Percentiles rank a stretch among this genome's conserved stretches.
phyloP scores from a whole-genome alignment of 2,888 invertebrate genomes.

The Chorisops tibialis region DNA sequence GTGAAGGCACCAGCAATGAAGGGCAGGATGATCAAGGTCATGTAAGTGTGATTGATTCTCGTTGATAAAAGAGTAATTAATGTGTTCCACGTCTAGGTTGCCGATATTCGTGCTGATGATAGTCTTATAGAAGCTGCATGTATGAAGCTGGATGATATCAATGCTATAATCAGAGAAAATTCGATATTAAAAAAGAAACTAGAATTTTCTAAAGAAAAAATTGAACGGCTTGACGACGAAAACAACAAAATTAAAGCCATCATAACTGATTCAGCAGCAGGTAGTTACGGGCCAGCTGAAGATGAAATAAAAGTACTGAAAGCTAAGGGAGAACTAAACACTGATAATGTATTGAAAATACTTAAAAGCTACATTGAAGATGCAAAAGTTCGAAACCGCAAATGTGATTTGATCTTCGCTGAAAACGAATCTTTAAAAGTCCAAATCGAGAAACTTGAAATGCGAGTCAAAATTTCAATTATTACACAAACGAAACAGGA shows the following conservation, averaged over 20 bases:
- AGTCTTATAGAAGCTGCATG: constrained; percentile 19
- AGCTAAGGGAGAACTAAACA: constrained; percentile 11
- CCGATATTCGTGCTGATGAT: not conserved
- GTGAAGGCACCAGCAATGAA: not conserved
- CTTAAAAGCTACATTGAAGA: constrained; percentile 16
- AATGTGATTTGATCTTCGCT: constrained; percentile 39
- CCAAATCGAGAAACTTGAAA: constrained; percentile 9
- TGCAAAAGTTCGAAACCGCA: not conserved
- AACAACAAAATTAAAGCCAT: constrained; percentile 26
- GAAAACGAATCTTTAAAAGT: constrained; percentile 37
- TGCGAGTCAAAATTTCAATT: not conserved
- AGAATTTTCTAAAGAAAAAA: constrained; percentile 17
- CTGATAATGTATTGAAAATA: constrained; percentile 1
- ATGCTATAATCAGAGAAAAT: constrained; percentile 22
- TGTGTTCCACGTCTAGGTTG: too few species aligned
- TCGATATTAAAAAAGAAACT: constrained; percentile 7
- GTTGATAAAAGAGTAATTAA: too few species aligned
- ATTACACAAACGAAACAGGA: not conserved
- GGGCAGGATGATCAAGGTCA: not conserved
- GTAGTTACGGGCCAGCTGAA: not conserved
- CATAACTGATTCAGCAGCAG: not conserved
- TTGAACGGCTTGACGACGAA: constrained; percentile 1
- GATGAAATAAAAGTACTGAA: constrained; percentile 11
- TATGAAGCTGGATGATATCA: constrained; percentile 19
- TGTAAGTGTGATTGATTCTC: too few species aligned